A percentile compares a stretch with the other conserved stretches of the same genome.
Conservation (phyloP, 2,888 invertebrate species). For the Gymnocheta viridis region DNA sequence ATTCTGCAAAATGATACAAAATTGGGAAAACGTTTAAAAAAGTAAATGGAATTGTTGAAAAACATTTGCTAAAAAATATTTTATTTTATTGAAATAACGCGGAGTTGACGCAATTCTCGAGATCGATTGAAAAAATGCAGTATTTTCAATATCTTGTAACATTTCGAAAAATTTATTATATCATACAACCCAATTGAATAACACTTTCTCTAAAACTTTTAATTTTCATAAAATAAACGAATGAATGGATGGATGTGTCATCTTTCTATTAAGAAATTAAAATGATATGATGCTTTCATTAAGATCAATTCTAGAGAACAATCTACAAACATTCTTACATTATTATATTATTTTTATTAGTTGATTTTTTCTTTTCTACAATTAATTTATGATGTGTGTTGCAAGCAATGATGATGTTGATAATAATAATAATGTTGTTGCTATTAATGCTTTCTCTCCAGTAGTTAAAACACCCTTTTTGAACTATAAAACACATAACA, state of each 20-base stretch:
- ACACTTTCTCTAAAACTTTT: constrained; percentile 43
- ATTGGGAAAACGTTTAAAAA: too few species aligned
- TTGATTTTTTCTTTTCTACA: constrained; percentile 37
- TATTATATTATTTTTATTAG: background rate
- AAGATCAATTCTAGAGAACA: constrained; percentile 19
- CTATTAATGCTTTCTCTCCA: constrained; percentile 56
- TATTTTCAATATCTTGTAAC: too few species aligned
- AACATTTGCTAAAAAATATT: too few species aligned
- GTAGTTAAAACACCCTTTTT: constrained; percentile 61
- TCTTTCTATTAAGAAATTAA: constrained; percentile 58
- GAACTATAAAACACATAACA: background rate
- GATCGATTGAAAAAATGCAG: too few species aligned
- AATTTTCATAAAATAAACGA: constrained; percentile 23
- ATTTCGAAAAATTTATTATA: too few species aligned
- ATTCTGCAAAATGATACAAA: too few species aligned
- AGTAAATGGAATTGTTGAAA: too few species aligned
- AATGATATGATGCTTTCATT: constrained; percentile 35
- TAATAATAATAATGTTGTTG: background rate
- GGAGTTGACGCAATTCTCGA: too few species aligned
- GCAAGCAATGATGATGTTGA: background rate
- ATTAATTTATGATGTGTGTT: constrained; percentile 68
- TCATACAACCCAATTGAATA: constrained; percentile 5
- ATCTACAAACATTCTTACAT: constrained; percentile 11
- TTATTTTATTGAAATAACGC: too few species aligned
- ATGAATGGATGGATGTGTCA: constrained; percentile 20